Evolutionary conservation across 2,113 vertebrate species (phyloP), one percentile per base, ranked within the genome.

Genomic region (Apodemus sylvaticus): DNA sequence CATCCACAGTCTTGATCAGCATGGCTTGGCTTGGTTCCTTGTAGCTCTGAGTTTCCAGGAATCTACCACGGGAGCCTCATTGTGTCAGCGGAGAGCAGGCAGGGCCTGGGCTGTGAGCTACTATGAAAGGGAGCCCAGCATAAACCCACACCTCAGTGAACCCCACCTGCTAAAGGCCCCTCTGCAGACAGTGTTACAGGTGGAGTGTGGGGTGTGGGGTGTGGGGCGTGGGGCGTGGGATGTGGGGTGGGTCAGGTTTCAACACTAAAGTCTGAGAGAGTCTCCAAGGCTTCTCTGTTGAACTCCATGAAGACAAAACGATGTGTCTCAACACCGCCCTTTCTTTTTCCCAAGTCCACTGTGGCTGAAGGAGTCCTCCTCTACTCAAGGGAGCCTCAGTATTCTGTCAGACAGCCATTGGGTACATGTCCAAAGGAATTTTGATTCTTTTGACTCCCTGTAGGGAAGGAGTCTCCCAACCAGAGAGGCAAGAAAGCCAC

Each of bases 1-100:
- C n/a, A 12, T 48, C 24, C 20, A 68, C 51, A 58, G 17, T 77
- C 77, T 31, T 34, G 34, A 17, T 71, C 76, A 73, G 1, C 1
- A 1, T 17, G 45, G 7, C 17, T 34, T 36, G n/a, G 62, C 16
- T 26, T 31, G 9, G 60, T 36, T 55, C 39, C 17, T 62, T 31
- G 5, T 42, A 34, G 82, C 45, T 42, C 74, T 48, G 34, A 96
- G 39, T 10, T 0, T 60, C 90, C 26, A 24, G 55, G 48, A 48
- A 11, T n/a, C 12, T 1, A 48, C 19, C 0, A 0, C 13, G 1
- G 0, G 60, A 48, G 48, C 26, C 31, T 48, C n/a, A 0, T 39
- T 3, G 24, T 55, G 39, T 39, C 42, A 70, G 74, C 22, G 0
- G 11, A 64, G 0, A 14, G 55, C 3, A 66, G n/a, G 53, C 3